These are phyloP conservation scores for Ridgeia piscesae DNA, from an alignment of 1,140 invertebrate genomes.

Conservation along the genomic window DNA sequence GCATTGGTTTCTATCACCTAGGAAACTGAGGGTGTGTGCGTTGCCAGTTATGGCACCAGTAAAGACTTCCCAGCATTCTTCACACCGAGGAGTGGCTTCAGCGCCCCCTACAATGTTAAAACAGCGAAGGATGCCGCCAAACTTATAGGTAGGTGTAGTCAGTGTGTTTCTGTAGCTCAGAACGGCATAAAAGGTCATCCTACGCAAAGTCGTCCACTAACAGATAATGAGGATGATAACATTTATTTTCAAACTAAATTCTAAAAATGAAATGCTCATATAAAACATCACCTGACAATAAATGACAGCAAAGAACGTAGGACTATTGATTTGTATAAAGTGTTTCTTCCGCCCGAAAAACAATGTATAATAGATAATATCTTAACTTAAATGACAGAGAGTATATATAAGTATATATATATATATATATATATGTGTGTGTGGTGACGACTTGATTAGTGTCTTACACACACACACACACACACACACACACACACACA, in stretches of 20 bases:
- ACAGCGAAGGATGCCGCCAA: conserved; percentile 70
- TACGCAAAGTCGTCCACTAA: too few relatives aligned
- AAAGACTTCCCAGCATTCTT: conserved; percentile 85
- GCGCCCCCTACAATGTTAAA: conserved; percentile 71
- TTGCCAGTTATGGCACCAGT: conserved; percentile 71
- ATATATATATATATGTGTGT: too few relatives aligned
- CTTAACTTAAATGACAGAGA: too few relatives aligned
- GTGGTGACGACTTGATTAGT: too few relatives aligned
- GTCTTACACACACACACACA: too few relatives aligned
- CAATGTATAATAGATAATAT: too few relatives aligned
- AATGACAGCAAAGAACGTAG: too few relatives aligned
- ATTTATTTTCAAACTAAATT: not conserved
- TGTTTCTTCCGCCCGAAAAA: too few relatives aligned
- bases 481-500: too few relatives aligned
- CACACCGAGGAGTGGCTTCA: conserved; percentile 68
- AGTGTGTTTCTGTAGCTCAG: not conserved
- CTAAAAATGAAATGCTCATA: not conserved
- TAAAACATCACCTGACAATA: too few relatives aligned
- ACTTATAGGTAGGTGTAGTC: conserved; percentile 62
- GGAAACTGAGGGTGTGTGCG: conserved; percentile 93
- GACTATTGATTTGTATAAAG: too few relatives aligned
- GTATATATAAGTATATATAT: too few relatives aligned
- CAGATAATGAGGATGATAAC: not conserved
- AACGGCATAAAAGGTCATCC: not conserved
- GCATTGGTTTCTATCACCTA: conserved; percentile 45